Base-by-base conservation (phyloP, 1,140 invertebrate genomes). In the Notospermus geniculatus region DNA sequence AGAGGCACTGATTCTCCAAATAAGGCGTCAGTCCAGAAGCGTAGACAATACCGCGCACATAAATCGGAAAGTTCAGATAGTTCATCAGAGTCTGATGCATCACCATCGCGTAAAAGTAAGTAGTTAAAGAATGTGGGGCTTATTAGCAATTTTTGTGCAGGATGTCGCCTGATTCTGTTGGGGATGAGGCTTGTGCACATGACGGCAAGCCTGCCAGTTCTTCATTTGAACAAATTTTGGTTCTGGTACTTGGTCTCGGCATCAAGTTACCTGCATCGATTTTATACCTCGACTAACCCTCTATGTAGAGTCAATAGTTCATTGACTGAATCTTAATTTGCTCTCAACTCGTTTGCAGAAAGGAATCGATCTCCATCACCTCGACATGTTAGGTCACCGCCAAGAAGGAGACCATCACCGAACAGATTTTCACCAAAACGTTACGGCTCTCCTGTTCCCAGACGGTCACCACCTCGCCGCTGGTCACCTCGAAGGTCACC, bases 41-140 rank as follows among this genome's bases (percentile, higher is more conserved):
- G 90, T 67, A 83, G 92, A 27, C 91, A 93, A 56, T 94, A 94
- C 72, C 85, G 92, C 11, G 86, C 84, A 54, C 92, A 91, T 54
- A 92, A 61, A 25, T 23, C 25, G 46, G 89, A 90, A 65, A 88
- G 87, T 29, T 89, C 88, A 0, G 88, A 86, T 53, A 90, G 88
- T 67, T 83, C 80, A 30, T 83, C 82, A 36, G 83, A 82, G 5
- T 36, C 32, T 36, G 32, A 36, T 36, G 32, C 46, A 50, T 22
- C n/a, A 50, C 46, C 46, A 7, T 5, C n/a, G 9, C n/a, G n/a
- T 7, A n/a, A n/a, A 50, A 50, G 46, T 50, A 27, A 50, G 25
- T 22, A 43, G n/a, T 13, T 11, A 13, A 43, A 43, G 11, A 13
- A 13, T 43, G 11, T 13, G 39, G n/a, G 39, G n/a, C n/a, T 43